Evolutionary conservation across 2,797 vertebrate genomes (phyloP), one percentile per base, ranked within the genome.

Genomic region (Distichodus sexfasciatus): DNA sequence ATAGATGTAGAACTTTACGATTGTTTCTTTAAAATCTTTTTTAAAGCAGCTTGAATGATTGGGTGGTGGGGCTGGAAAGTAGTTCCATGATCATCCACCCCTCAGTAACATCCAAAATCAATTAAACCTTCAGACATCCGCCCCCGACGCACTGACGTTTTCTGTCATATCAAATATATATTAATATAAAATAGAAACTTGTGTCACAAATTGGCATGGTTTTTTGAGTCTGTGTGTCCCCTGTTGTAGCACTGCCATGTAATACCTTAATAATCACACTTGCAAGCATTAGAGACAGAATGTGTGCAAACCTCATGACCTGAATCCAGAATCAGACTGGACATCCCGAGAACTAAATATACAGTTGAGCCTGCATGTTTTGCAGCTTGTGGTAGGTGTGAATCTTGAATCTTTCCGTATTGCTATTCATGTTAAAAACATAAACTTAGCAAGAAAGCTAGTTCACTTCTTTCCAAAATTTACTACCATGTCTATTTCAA

Each of bases 11-110:
- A 33, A n/a, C n/a, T n/a, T n/a, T n/a, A n/a, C n/a, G n/a, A n/a
- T n/a, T n/a, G n/a, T n/a, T n/a, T n/a, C 6, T 4, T 57, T 14
- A 60, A 17, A 26, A 43, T 3, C 6, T 24, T 10, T 28, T n/a
- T 41, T 60, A 40, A 59, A 57, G 36, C 36, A 41, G 36, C 14
- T 10, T n/a, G n/a, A n/a, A n/a, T 59, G 57, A 26, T 60, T 60
- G 12, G 14, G 6, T 60, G n/a, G 43, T 14, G 24, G 36, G 28
- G 31, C 23, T 60, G 38, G 21, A n/a, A 19, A 44, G 7, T 35
- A 51, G 44, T 35, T 47, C 61, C 44, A 36, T 64, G 61, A 38
- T 64, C 7, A 41, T 3, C 23, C 17, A 48, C 3, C 14, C 19
- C 3, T 24, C 31, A 24, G 12, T n/a, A 24, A 19, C 19, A 44